Evolutionary conservation across 2,888 invertebrate species (phyloP).

Genomic region (Cataglyphis livida): DNA sequence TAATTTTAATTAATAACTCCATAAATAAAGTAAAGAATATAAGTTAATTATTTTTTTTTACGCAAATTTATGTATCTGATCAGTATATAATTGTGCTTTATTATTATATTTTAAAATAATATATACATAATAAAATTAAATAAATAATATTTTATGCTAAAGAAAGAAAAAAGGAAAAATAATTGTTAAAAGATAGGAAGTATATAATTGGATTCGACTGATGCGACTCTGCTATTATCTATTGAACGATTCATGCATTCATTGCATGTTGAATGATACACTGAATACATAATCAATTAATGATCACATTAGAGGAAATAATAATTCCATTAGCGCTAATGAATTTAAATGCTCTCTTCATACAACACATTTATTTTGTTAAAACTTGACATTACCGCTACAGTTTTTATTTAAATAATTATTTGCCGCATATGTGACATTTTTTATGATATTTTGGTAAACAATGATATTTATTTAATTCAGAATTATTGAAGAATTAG

Average conservation of each 20-base stretch:
- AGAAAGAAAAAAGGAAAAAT: neutral
- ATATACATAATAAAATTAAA: neutral
- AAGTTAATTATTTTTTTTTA: neutral
- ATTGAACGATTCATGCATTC: conserved; percentile 46
- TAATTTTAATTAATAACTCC: neutral
- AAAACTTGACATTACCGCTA: conserved; percentile 12
- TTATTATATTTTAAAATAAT: conserved; percentile 1
- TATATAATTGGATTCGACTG: conserved; percentile 44
- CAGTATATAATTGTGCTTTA: neutral
- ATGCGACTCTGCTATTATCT: conserved; percentile 20
- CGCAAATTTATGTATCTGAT: neutral
- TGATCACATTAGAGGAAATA: conserved; percentile 43
- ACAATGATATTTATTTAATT: conserved; percentile 26
- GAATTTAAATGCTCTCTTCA: neutral
- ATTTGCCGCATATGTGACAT: neutral
- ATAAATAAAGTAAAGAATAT: neutral
- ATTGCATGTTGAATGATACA: conserved; percentile 37
- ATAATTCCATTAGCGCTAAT: conserved; percentile 39
- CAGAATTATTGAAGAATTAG: neutral
- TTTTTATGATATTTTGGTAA: conserved; percentile 4
- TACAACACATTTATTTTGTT: conserved; percentile 26
- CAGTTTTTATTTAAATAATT: conserved; percentile 28
- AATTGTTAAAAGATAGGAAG: conserved; percentile 8
- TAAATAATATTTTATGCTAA: neutral
- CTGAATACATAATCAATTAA: conserved; percentile 46